Evolutionary conservation across 2,113 vertebrate genomes (phyloP), one percentile per base, ranked within the genome.

Genomic region (Silurus asotus): DNA sequence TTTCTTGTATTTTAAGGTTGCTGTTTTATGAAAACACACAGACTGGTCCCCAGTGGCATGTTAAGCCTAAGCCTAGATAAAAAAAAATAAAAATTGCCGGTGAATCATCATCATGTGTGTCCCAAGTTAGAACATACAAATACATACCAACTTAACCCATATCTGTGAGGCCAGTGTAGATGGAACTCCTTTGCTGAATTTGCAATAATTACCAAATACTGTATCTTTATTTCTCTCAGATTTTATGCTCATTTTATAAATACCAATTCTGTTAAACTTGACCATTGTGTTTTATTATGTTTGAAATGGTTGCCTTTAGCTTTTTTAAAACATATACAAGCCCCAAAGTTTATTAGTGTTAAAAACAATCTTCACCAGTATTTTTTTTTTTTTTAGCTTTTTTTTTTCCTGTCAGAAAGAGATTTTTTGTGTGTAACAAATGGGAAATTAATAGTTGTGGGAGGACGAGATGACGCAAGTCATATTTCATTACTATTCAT

Each of bases 191-290:
- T 87, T 70, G 7, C 17, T 87, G 4, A 87, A 70, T 78, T 87
- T 77, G 86, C 86, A 80, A 74, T 89, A 85, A 87, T 83, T 67
- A 83, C 19, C 79, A 82, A 82, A 75, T 61, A 59, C 55, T 80
- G n/a, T 70, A 51, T 37, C 25, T 55, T 85, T 76, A 55, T 72
- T 88, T 80, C 8, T 53, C 15, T 89, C 45, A 53, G 17, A 11
- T 76, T 58, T 61, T 75, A 20, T 88, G 80, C 25, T 89, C 69
- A 81, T 83, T 85, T 85, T 23, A 79, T 89, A 56, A 49, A 88
- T 88, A 84, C 89, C 89, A 89, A 87, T 85, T 70, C 81, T 90
- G 86, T 62, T 78, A 87, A 82, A 89, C 81, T 89, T 89, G 84
- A 89, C 28, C 75, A 69, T 79, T 78, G 70, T 51, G 23, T 28